phyloP scores from a whole-genome alignment of 1,140 invertebrate genomes.

The Papilio glaucus region DNA sequence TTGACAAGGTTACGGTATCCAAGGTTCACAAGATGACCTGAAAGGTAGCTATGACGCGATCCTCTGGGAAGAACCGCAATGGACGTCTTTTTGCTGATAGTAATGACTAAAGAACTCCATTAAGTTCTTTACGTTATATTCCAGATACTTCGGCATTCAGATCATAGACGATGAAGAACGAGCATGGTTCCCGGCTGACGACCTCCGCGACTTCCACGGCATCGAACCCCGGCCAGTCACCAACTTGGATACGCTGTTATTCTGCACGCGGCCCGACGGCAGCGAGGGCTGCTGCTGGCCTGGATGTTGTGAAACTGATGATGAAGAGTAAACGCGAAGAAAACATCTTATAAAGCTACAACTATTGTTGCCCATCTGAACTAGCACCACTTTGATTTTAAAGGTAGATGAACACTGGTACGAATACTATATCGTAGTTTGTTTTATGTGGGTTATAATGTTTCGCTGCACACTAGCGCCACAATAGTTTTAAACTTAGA shows the following conservation, averaged over 20 bases:
- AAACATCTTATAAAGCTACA: neutral
- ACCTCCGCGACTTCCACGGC: conserved; percentile 94
- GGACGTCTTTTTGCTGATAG: too few species aligned
- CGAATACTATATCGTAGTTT: too few species aligned
- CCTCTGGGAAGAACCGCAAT: too few species aligned
- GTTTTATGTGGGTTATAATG: too few species aligned
- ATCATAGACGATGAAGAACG: conserved; percentile 95
- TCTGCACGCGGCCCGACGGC: conserved; percentile 93
- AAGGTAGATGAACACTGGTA: neutral
- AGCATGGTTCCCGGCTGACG: conserved; percentile 95
- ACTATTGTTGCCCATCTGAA: too few species aligned
- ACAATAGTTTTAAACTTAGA: too few species aligned
- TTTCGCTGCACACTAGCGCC: too few species aligned
- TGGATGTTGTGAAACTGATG: conserved; percentile 86
- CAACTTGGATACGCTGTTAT: conserved; percentile 89
- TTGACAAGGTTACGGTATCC: too few species aligned
- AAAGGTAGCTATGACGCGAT: too few species aligned
- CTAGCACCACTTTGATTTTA: neutral
- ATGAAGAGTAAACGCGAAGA: conserved; percentile 84
- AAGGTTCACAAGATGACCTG: too few species aligned
- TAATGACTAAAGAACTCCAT: too few species aligned
- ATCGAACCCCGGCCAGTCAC: conserved; percentile 89
- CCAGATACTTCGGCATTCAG: conserved; percentile 89
- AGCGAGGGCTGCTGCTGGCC: conserved; percentile 92
- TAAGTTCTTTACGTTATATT: conserved; percentile 26